Conservation (phyloP, 2,797 vertebrate species). For the Pangasius djambal region DNA sequence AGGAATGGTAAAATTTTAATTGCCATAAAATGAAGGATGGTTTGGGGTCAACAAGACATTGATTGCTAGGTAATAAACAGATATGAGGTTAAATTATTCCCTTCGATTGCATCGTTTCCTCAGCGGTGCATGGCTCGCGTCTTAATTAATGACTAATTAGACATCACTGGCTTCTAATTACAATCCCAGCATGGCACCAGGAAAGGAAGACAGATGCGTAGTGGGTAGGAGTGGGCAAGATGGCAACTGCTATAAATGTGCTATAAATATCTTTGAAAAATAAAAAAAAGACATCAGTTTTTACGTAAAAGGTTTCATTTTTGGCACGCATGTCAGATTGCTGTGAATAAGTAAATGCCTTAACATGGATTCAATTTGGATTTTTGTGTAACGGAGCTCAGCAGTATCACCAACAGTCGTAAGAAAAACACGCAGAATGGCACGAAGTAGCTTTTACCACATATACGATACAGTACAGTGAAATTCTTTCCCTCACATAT, state of each 20-base stretch:
- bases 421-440: not conserved
- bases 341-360: not conserved
- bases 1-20: not conserved
- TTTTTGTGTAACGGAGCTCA: not conserved
- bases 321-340: not conserved
- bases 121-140: slow-evolving; percentile 32
- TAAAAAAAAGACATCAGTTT: not conserved
- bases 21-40: not conserved
- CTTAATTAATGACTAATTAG: slow-evolving; percentile 62
- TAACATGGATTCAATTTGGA: not conserved
- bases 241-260: not conserved
- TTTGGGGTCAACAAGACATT: slow-evolving; percentile 13
- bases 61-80: slow-evolving; percentile 21
- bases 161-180: slow-evolving; percentile 58
- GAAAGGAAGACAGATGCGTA: slow-evolving; percentile 4
- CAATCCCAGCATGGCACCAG: slow-evolving; percentile 41
- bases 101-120: slow-evolving; percentile 32
- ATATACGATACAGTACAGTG: not conserved
- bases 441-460: not conserved
- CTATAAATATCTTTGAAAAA: not conserved
- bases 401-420: not conserved
- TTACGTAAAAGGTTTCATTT: not conserved
- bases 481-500: not conserved
- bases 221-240: not conserved
- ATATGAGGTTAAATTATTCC: not conserved